These are phyloP conservation scores for Hemicentrotus pulcherrimus DNA, from an alignment of 35 echinoderm and acorn worm genomes.

Conservation along the genomic window DNA sequence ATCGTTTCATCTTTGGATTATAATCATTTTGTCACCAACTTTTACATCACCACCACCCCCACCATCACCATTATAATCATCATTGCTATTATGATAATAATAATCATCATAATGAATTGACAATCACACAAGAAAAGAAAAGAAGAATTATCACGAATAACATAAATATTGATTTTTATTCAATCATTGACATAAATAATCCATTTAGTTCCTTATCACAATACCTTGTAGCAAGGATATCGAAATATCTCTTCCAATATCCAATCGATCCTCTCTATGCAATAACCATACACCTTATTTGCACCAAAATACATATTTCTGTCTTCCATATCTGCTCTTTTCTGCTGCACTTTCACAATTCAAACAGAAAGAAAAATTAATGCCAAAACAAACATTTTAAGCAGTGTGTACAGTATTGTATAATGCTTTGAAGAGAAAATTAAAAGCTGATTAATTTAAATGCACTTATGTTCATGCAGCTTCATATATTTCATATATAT, in stretches of 20 bases:
- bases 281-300: neutral
- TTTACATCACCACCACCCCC: neutral
- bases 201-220: neutral
- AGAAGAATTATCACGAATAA: neutral
- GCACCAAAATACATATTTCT: neutral
- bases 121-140: neutral
- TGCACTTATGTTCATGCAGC: neutral
- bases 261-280: neutral
- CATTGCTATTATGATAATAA: neutral
- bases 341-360: neutral
- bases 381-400: neutral
- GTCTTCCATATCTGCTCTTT: neutral
- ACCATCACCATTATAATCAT: neutral
- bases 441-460: neutral
- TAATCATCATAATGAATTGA: neutral
- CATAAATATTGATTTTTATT: neutral
- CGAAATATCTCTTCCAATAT: neutral
- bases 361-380: neutral
- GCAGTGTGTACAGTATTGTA: neutral
- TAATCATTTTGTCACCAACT: no score
- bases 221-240: neutral
- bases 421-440: no score
- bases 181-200: neutral
- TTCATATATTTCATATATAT: neutral
- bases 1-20: no score